Conservation (phyloP, 2,113 vertebrate genomes). For the Rhabdomys dilectus region DNA sequence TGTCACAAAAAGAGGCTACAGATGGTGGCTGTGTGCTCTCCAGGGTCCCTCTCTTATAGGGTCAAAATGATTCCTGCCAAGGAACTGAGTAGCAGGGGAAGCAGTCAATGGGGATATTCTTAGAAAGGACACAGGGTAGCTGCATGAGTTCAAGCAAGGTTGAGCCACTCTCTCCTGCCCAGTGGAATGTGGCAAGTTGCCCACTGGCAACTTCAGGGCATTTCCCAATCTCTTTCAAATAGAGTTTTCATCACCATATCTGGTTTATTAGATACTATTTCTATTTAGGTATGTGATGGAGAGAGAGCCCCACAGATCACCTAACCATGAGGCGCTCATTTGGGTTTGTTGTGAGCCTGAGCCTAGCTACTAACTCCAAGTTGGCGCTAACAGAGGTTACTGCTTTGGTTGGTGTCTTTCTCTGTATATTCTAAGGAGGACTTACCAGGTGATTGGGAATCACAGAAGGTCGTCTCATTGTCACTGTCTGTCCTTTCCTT, state of each 20-base stretch:
- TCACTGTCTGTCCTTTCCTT: not conserved
- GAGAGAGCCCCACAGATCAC: not conserved
- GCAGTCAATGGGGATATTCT: not conserved
- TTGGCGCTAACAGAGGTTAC: not conserved
- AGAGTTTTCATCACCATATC: not conserved
- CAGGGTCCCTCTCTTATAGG: not conserved
- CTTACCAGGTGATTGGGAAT: not conserved
- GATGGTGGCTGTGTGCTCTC: not conserved
- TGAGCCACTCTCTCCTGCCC: not conserved
- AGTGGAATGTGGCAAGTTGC: not conserved
- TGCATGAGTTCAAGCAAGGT: not conserved
- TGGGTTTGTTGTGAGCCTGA: not conserved
- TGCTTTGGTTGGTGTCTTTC: not conserved
- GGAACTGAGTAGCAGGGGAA: not conserved
- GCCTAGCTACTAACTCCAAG: not conserved
- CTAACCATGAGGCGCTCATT: not conserved
- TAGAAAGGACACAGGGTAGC: not conserved
- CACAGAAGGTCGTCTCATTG: not conserved
- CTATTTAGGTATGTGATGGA: not conserved
- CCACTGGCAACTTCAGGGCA: not conserved
- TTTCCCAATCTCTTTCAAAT: constrained; percentile 29
- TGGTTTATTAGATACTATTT: not conserved
- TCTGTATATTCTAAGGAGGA: not conserved
- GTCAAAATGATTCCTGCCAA: not conserved
- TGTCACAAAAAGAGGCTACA: not conserved